A percentile compares a stretch with the other conserved stretches of the same genome.
phyloP scores from a whole-genome alignment of 2,113 vertebrate genomes.

The Leuciscus idus region DNA sequence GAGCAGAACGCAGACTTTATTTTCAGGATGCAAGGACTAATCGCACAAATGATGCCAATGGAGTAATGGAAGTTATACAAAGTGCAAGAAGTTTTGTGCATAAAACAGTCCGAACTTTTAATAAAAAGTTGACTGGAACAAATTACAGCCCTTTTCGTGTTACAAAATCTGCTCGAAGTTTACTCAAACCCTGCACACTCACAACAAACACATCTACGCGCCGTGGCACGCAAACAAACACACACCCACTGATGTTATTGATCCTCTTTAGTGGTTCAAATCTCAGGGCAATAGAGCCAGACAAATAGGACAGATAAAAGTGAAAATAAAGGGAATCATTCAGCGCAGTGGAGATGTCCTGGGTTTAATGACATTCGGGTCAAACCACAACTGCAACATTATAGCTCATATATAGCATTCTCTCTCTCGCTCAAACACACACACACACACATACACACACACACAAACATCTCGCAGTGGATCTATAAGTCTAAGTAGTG shows the following conservation, averaged over 20 bases:
- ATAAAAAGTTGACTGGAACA: constrained; percentile 47
- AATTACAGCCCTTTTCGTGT: constrained; percentile 51
- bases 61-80: not conserved
- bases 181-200: not conserved
- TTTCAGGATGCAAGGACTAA: not conserved
- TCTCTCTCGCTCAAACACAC: constrained; percentile 1
- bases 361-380: constrained; percentile 40
- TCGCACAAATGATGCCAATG: not conserved
- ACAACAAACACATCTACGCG: constrained; percentile 13
- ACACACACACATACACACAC: constrained; percentile 1
- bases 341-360: constrained; percentile 9
- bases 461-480: not conserved
- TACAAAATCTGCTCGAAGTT: constrained; percentile 29
- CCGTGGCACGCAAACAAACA: not conserved
- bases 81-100: constrained; percentile 34
- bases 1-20: not conserved
- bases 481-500: constrained; percentile 12
- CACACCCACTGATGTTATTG: constrained; percentile 7
- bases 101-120: constrained; percentile 47
- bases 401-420: not conserved
- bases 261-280: constrained; percentile 34
- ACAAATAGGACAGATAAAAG: constrained; percentile 25
- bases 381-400: not conserved
- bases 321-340: constrained; percentile 44
- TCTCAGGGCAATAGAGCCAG: constrained; percentile 26